Evolutionary conservation across 2,113 vertebrate species (phyloP).

Genomic region (Nannospalax galili): DNA sequence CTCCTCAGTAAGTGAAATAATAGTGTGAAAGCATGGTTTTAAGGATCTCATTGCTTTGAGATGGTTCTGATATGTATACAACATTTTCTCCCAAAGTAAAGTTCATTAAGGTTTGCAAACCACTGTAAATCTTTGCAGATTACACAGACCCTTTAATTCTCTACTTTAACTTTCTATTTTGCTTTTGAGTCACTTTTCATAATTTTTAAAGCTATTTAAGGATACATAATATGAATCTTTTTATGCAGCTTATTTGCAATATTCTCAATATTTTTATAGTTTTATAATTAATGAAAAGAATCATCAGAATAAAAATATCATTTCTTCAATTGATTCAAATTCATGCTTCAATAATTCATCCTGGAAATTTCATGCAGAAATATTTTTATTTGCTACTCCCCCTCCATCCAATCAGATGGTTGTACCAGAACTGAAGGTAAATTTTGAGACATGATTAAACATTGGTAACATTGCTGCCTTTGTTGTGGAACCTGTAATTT

Average conservation of each 20-base stretch:
- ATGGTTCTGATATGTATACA: not conserved
- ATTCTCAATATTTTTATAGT: not conserved
- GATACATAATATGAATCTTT: not conserved
- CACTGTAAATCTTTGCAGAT: not conserved
- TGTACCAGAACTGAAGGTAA: not conserved
- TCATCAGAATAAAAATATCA: not conserved
- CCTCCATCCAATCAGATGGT: not conserved
- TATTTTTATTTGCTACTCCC: not conserved
- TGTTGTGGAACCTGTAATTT: not conserved
- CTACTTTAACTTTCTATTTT: not conserved
- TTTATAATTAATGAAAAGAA: not conserved
- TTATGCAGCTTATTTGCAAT: not conserved
- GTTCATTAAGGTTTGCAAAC: not conserved
- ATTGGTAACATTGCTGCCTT: not conserved
- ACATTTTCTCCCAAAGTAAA: not conserved
- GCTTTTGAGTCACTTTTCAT: not conserved
- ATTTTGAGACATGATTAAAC: conserved; percentile 5
- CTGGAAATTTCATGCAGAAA: not conserved
- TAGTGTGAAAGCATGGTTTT: not conserved
- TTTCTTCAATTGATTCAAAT: not conserved
- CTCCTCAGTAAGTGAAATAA: not conserved
- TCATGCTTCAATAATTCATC: not conserved
- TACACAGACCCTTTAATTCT: not conserved
- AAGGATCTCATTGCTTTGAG: not conserved
- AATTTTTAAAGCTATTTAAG: not conserved